These are phyloP conservation scores for Oxycera nigricornis DNA, from an alignment of 2,888 invertebrate genomes.

Conservation along the genomic window DNA sequence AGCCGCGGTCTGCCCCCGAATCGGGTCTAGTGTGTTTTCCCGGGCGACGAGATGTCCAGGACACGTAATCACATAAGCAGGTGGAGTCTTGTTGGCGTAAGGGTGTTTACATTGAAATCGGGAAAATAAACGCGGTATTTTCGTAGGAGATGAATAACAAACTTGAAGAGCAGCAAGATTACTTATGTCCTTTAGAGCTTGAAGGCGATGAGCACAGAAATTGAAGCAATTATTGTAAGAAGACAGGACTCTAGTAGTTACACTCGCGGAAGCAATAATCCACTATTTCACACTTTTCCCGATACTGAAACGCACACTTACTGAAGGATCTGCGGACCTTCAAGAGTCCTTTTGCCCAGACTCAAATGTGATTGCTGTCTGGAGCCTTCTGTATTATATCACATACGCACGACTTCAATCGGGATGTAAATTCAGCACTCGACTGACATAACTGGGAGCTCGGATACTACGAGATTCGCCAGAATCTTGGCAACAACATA, in stretches of 20 bases:
- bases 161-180: not conserved
- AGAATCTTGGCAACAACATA: slow-evolving; percentile 36
- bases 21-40: slow-evolving; percentile 15
- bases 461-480: slow-evolving; percentile 36
- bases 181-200: not conserved
- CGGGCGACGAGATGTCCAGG: not conserved
- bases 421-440: slow-evolving; percentile 47
- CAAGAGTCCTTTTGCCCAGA: slow-evolving; percentile 10
- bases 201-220: not conserved
- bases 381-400: slow-evolving; percentile 28
- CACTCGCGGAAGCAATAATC: not conserved
- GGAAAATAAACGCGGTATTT: not conserved
- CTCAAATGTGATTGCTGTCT: slow-evolving; percentile 18
- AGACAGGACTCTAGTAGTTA: not conserved
- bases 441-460: slow-evolving; percentile 46
- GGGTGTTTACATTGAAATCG: not conserved
- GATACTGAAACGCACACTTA: not conserved
- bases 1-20: not conserved
- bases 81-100: not conserved
- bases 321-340: not conserved
- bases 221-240: not conserved
- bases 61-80: slow-evolving; percentile 22
- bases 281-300: not conserved
- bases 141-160: not conserved
- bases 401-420: slow-evolving; percentile 46